Conservation (phyloP, 2,797 vertebrate genomes). For the Babyrousa celebensis region DNA sequence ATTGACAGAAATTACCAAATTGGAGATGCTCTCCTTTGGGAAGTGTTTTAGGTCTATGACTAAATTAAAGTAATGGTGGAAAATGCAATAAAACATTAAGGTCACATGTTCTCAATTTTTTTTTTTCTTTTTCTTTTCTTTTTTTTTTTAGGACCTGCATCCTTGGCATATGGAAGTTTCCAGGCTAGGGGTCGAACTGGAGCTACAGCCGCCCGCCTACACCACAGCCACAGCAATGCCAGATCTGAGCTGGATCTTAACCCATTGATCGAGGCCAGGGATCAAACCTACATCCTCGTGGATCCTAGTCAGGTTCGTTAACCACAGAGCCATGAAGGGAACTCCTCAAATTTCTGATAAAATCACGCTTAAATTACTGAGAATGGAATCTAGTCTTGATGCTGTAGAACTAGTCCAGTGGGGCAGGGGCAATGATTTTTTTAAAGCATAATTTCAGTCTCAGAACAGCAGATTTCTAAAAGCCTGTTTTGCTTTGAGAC, state of each 20-base stretch:
- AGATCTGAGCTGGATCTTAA: too few relatives aligned
- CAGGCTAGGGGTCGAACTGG: too few relatives aligned
- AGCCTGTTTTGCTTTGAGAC: constrained; percentile 6
- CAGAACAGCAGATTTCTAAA: not conserved
- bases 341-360: constrained; percentile 2
- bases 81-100: constrained; percentile 55
- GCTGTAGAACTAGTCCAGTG: not conserved
- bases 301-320: too few relatives aligned
- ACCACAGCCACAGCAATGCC: too few relatives aligned
- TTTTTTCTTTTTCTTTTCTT: too few relatives aligned
- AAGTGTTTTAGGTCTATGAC: constrained; percentile 37
- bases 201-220: too few relatives aligned
- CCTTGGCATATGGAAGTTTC: too few relatives aligned
- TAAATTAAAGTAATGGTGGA: constrained; percentile 55
- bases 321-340: too few relatives aligned
- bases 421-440: not conserved
- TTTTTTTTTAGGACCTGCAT: too few relatives aligned
- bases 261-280: too few relatives aligned
- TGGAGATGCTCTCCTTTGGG: constrained; percentile 43
- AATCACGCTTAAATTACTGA: constrained; percentile 43
- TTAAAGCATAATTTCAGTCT: constrained; percentile 12
- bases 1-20: constrained; percentile 70
- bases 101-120: not conserved
- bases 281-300: too few relatives aligned
- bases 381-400: not conserved